Base-by-base conservation (phyloP, 2,888 invertebrate species). In the Drosophila gaucha region DNA sequence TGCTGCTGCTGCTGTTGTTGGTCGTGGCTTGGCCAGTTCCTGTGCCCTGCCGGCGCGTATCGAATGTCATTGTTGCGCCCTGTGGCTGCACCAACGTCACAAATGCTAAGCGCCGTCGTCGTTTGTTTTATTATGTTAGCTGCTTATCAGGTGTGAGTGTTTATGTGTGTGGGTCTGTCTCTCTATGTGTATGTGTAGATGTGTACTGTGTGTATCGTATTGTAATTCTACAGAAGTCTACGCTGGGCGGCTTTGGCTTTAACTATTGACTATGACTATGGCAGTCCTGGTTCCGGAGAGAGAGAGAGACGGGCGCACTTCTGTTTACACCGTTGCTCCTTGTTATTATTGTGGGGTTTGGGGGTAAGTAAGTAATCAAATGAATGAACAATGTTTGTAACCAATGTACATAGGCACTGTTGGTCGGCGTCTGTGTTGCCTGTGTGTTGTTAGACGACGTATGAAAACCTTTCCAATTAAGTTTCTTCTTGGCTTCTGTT, bases 31-130 rank as follows among this genome's bases (percentile, higher is more conserved):
- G 80, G 66, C 78, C 66, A 65, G 71, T 74, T 51, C 80, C 84
- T 64, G 82, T 74, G 66, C 80, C 76, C 41, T 82, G 82, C 63
- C 91, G 90, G 72, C 91, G 90, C 59, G 91, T 89, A 85, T 91
- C 91, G 84, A 90, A 91, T 80, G 91, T 91, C 91, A 91, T 91
- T 75, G 68, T 83, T 70, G 68, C 67, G 66, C 70, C 70, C 56
- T 35, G 41, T 49, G 65, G 65, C 67, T 71, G 56, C 72, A 66
- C 66, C 67, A 58, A 65, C 71, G 49, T 54, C 54, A 35, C 52
- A 43, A 70, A 39, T 52, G 31, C 50, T 67, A 70, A 67, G 54
- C 76, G 74, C 67, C 80, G 67, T 72, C 44, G 66, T 63, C 67
- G 63, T 75, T 67, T 52, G 36, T 63, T 62, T 14, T 62, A 24